phyloP scores from a whole-genome alignment of 23 tunicate species.

The Trididemnum nubilum region DNA sequence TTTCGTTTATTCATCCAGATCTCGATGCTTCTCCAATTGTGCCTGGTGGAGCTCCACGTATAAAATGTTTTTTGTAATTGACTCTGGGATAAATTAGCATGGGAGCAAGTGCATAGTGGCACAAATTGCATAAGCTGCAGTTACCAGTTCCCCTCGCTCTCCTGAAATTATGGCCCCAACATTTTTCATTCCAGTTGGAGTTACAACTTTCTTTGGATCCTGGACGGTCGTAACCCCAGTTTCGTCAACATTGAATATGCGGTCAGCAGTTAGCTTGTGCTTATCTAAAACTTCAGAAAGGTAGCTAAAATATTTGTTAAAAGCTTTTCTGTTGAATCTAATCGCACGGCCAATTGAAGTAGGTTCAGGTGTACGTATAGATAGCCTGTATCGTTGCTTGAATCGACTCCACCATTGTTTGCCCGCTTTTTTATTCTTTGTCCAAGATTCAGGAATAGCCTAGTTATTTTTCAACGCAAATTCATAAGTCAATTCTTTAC shows the following conservation, averaged over 20 bases:
- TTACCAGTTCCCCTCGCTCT: conserved; percentile 21
- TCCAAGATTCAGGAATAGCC: not conserved
- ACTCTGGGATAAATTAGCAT: conserved; percentile 19
- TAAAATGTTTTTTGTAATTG: conserved; percentile 1
- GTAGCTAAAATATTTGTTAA: conserved; percentile 9
- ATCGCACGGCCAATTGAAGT: conserved; percentile 21
- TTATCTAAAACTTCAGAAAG: conserved; percentile 10
- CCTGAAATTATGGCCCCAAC: conserved; percentile 12
- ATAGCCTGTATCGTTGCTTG: conserved; percentile 1
- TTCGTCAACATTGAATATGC: conserved; percentile 14
- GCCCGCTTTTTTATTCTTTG: conserved; percentile 8
- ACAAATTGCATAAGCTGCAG: conserved; percentile 13
- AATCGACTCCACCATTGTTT: conserved; percentile 25
- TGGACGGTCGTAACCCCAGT: conserved; percentile 28
- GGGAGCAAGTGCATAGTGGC: conserved; percentile 19
- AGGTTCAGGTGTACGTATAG: conserved; percentile 11
- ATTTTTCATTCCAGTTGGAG: not conserved
- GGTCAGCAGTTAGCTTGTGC: not conserved
- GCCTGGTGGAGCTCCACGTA: conserved; percentile 23
- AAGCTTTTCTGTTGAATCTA: not conserved
- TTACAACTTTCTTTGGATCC: conserved; percentile 14
- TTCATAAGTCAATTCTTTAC: conserved; percentile 16
- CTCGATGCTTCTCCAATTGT: not conserved
- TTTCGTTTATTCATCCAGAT: conserved; percentile 21
- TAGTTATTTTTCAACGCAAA: conserved; percentile 9